A percentile compares a stretch with the other conserved stretches of the same genome.
Evolutionary conservation across 2,888 invertebrate genomes (phyloP).

Genomic region (Masnerella sp.): DNA sequence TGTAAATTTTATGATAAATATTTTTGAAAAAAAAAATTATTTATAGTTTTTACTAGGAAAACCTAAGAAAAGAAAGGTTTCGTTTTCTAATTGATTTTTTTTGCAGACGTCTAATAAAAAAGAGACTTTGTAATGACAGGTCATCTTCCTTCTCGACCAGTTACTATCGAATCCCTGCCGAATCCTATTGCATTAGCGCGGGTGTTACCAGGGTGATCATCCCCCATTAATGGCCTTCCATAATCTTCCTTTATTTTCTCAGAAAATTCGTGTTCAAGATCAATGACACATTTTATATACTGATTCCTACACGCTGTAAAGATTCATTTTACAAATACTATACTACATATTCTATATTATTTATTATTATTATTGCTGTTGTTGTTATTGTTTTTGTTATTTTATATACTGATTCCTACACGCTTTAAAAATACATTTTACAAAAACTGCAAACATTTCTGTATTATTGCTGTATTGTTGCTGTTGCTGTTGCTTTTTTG

Average conservation of each 20-base stretch:
- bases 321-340: too few species aligned
- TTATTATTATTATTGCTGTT: too few species aligned
- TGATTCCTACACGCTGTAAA: conserved; percentile 43
- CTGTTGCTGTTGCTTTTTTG: too few species aligned
- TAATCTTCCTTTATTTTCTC: conserved; percentile 64
- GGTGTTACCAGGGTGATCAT: conserved; percentile 70
- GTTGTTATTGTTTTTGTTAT: too few species aligned
- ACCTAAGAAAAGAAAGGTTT: too few species aligned
- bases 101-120: conserved; percentile 36
- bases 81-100: conserved; percentile 36
- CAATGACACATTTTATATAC: conserved; percentile 59
- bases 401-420: conserved; percentile 58
- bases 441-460: too few species aligned
- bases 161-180: conserved; percentile 45
- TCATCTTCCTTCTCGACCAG: conserved; percentile 30
- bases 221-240: conserved; percentile 67
- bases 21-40: too few species aligned
- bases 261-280: conserved; percentile 58
- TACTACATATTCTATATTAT: too few species aligned
- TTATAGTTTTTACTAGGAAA: too few species aligned
- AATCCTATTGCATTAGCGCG: conserved; percentile 66
- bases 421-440: too few species aligned
- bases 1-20: too few species aligned
- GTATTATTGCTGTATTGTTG: too few species aligned
- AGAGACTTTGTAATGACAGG: conserved; percentile 53